A percentile compares a stretch with the other conserved stretches of the same genome.
Conservation (phyloP, 2,113 vertebrate species). For the Mugil cephalus region DNA sequence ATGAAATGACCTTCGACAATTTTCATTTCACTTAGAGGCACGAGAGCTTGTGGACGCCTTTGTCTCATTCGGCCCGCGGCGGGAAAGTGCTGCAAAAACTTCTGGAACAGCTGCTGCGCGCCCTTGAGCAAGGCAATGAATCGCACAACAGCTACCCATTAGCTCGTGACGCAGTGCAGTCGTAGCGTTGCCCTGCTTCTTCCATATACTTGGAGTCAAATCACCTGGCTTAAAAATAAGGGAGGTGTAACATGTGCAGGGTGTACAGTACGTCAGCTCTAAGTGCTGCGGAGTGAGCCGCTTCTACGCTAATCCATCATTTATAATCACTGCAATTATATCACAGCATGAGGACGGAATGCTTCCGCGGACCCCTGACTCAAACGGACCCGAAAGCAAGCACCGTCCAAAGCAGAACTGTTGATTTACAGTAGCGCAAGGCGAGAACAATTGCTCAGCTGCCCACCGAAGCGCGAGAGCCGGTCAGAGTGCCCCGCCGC, state of each 20-base stretch:
- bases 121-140: slow-evolving; percentile 28
- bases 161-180: background rate
- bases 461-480: slow-evolving; percentile 42
- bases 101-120: background rate
- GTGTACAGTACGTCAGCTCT: background rate
- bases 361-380: slow-evolving; percentile 13
- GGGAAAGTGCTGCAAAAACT: slow-evolving; percentile 17
- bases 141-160: background rate
- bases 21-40: slow-evolving; percentile 34
- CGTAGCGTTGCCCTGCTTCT: background rate
- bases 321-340: slow-evolving; percentile 40
- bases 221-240: background rate
- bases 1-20: slow-evolving; percentile 56
- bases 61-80: slow-evolving; percentile 13
- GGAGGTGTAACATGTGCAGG: background rate
- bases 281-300: background rate
- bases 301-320: slow-evolving; percentile 27
- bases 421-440: slow-evolving; percentile 53
- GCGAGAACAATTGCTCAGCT: slow-evolving; percentile 49
- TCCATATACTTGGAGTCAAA: background rate
- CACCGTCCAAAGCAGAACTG: slow-evolving; percentile 34
- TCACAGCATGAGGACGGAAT: slow-evolving; percentile 15
- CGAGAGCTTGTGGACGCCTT: slow-evolving; percentile 18
- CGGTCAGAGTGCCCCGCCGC: slow-evolving; percentile 39
- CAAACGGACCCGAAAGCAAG: slow-evolving; percentile 18